Conservation (phyloP, 2,113 vertebrate species). For the Corythaeola cristata region DNA sequence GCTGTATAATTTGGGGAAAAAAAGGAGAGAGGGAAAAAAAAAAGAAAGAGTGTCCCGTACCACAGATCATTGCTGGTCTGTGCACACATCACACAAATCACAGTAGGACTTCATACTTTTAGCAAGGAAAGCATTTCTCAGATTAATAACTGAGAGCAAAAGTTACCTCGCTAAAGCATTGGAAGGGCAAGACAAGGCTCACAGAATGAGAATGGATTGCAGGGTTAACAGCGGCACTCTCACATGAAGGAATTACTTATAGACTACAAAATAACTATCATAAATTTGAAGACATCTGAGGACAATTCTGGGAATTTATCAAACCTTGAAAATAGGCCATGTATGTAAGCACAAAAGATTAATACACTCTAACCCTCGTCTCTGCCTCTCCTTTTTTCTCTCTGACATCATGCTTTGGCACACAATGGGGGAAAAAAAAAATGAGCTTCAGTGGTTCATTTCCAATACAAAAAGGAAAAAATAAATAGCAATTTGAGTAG, state of each 20-base stretch:
- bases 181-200: background rate
- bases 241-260: background rate
- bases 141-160: constrained; percentile 8
- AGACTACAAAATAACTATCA: background rate
- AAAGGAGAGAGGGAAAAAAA: too few relatives aligned
- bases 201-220: background rate
- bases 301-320: background rate
- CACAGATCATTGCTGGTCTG: background rate
- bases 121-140: background rate
- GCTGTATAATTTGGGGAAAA: background rate
- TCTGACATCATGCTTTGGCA: background rate
- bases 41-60: background rate
- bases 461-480: background rate
- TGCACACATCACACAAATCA: background rate
- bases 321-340: background rate
- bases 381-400: background rate
- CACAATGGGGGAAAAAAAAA: background rate
- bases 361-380: background rate
- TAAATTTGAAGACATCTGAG: background rate
- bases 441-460: background rate
- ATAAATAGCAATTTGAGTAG: background rate
- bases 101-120: background rate
- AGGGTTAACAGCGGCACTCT: background rate
- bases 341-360: background rate
- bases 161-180: background rate